phyloP scores from a whole-genome alignment of 2,797 vertebrate species.

The Hoplostethus atlanticus region DNA sequence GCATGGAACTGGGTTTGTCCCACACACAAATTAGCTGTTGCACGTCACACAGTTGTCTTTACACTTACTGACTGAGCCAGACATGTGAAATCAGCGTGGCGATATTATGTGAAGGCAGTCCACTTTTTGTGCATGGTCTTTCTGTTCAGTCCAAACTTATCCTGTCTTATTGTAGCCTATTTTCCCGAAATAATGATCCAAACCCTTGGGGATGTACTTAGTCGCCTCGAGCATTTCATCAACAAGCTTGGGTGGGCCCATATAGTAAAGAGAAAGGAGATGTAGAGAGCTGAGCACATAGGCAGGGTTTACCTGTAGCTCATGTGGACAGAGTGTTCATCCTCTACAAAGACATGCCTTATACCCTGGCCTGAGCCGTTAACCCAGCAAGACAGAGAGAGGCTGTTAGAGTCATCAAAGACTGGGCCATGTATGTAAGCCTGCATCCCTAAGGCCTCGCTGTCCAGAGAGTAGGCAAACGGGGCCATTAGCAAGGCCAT shows the following conservation, averaged over 20 bases:
- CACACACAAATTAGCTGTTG: background rate
- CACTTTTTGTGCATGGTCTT: background rate
- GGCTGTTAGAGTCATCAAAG: constrained; percentile 68
- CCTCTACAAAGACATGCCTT: constrained; percentile 79
- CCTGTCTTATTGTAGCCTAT: background rate
- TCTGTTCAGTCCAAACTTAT: background rate
- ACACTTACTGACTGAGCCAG: background rate
- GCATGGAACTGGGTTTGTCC: too few relatives aligned
- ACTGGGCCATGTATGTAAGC: constrained; percentile 34
- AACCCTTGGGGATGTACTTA: background rate
- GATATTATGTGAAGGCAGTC: background rate
- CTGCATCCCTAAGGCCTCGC: constrained; percentile 28
- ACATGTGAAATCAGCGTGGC: background rate
- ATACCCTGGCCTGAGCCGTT: constrained; percentile 56
- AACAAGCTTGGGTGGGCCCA: background rate
- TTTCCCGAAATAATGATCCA: background rate
- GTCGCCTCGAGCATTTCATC: background rate
- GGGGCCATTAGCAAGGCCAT: constrained; percentile 29
- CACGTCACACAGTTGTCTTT: background rate
- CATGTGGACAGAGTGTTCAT: constrained; percentile 65
- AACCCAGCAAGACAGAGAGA: constrained; percentile 56
- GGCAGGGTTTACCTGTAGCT: constrained; percentile 44
- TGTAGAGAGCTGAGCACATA: background rate
- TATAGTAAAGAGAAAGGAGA: constrained; percentile 24
- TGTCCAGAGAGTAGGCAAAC: constrained; percentile 34